Evolutionary conservation across 2,888 invertebrate species (phyloP), one percentile per base, ranked within the genome.

Genomic region (Helicoverpa assulta): DNA sequence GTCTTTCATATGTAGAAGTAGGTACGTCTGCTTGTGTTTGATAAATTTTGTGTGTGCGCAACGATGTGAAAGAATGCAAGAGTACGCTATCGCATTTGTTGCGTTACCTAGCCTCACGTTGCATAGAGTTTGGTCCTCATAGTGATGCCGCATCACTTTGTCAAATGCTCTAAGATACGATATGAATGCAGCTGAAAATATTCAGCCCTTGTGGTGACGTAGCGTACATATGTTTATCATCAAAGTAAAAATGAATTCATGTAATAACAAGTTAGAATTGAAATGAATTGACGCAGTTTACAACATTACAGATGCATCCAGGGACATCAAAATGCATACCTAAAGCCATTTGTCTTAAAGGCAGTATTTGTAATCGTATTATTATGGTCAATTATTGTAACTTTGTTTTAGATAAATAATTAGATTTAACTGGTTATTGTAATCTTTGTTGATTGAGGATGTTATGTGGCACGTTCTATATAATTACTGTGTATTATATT

Each of bases 391-490:
- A n/a, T n/a, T n/a, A n/a, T n/a, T 18, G 62, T 26, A 51, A 72
- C 51, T 52, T 29, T 50, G 21, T 40, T n/a, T 19, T 1, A n/a
- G 43, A 53, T 78, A 78, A 73, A 73, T 50, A 65, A 72, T 47
- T 59, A 55, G 78, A 75, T 66, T 52, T 47, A 66, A 75, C 66
- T 73, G 12, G 61, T 62, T 78, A 72, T 57, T 57, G 8, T 73
- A 58, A 78, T 62, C 52, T 40, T 43, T 64, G 29, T 29, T 47
- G 26, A 70, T 33, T n/a, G 1, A 19, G 7, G 7, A 26, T 14
- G 21, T 47, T 61, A 18, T 61, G 53, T 60, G 53, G 12, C 33
- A 18, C 40, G 18, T 54, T 58, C 51, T 54, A 47, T 19, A 1
- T 37, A 21, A 18, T 7, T 50, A 65, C 14, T 21, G 21, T 18